Evolutionary conservation across 2,888 invertebrate species (phyloP).

Genomic region (Chalcosyrphus nemorum): DNA sequence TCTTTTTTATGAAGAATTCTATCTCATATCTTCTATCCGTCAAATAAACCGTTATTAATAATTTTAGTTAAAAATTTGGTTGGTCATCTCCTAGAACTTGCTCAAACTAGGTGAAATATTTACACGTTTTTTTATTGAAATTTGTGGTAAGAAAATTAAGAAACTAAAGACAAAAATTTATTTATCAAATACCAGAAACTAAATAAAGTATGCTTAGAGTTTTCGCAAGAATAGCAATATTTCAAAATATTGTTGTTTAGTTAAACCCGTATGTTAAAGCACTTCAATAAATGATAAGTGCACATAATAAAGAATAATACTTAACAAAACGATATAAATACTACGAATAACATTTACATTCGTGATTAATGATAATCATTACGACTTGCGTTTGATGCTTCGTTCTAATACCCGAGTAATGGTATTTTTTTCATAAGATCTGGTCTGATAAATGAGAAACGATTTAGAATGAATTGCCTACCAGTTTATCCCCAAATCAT

Average conservation of each 20-base stretch:
- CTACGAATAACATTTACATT: constrained; percentile 23
- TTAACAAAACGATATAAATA: constrained; percentile 14
- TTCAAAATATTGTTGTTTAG: background rate
- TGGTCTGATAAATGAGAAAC: constrained; percentile 49
- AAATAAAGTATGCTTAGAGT: too few species aligned
- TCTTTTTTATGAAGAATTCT: too few species aligned
- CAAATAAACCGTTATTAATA: too few species aligned
- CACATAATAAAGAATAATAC: background rate
- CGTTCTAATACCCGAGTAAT: constrained; percentile 16
- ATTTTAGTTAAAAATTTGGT: too few species aligned
- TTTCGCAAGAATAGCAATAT: background rate
- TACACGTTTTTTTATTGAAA: too few species aligned
- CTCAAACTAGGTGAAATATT: too few species aligned
- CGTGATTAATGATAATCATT: constrained; percentile 35
- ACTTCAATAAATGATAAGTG: constrained; percentile 19
- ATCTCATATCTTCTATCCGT: too few species aligned
- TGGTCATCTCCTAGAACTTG: too few species aligned
- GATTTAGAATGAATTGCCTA: constrained; percentile 49
- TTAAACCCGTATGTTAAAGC: background rate
- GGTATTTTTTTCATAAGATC: constrained; percentile 33
- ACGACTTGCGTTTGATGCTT: constrained; percentile 28
- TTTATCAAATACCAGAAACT: too few species aligned
- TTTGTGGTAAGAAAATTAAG: too few species aligned
- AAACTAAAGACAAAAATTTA: too few species aligned
- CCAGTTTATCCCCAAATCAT: constrained; percentile 48